Conservation (phyloP, 2,113 vertebrate species). For the Syrmaticus mikado region DNA sequence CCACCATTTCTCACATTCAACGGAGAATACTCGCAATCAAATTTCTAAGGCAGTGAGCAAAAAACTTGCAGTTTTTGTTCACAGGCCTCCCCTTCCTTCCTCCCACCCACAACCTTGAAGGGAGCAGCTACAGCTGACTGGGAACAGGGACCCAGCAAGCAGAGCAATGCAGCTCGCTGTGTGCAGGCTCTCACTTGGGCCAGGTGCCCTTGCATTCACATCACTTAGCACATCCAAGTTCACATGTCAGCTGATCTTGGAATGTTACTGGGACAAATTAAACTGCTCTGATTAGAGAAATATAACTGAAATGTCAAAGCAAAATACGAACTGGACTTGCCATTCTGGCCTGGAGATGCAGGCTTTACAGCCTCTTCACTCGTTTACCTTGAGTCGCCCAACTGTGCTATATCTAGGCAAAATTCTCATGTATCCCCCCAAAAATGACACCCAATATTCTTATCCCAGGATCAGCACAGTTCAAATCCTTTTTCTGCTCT, state of each 20-base stretch:
- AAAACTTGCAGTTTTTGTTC: background rate
- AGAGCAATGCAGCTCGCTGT: rapidly evolving
- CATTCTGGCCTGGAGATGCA: background rate
- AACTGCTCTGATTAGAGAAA: background rate
- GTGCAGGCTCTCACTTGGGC: background rate
- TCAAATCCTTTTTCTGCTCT: background rate
- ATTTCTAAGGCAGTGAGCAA: background rate
- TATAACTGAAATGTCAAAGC: background rate
- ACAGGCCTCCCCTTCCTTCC: background rate
- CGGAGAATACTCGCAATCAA: background rate
- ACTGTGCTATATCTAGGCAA: background rate
- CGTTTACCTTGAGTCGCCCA: background rate
- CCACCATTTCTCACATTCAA: slow-evolving; percentile 27
- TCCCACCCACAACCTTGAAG: background rate
- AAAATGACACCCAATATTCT: background rate
- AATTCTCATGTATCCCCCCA: background rate
- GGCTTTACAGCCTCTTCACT: background rate
- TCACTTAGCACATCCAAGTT: background rate
- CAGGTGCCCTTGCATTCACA: rapidly evolving
- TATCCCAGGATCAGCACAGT: background rate
- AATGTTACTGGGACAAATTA: background rate
- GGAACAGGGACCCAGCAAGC: background rate
- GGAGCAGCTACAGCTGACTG: background rate
- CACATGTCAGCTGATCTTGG: background rate
- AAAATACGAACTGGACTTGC: background rate